Conservation (phyloP, 92 coral and sea anemone species). For the Umimayanthus kanabou region DNA sequence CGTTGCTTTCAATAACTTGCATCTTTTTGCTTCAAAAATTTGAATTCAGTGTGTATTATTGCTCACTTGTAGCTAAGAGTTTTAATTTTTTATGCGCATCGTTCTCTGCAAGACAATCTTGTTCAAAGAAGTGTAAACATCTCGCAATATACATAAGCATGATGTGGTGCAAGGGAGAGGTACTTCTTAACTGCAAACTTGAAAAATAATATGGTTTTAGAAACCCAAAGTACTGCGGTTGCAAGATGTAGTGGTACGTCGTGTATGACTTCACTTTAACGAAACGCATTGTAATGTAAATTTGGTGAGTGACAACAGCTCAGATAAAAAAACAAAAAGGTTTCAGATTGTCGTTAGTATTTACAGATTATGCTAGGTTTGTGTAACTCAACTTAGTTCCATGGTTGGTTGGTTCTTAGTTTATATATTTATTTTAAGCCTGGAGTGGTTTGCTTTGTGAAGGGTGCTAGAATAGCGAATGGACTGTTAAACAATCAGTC, state of each 20-base stretch:
- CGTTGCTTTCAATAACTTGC: neutral
- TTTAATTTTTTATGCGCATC: neutral
- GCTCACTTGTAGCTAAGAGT: neutral
- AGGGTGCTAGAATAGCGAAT: neutral
- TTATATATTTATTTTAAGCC: neutral
- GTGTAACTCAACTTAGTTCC: neutral
- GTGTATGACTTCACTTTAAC: conserved; percentile 22
- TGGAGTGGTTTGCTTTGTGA: neutral
- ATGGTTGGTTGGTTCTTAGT: neutral
- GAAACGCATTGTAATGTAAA: conserved; percentile 38
- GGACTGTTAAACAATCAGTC: neutral
- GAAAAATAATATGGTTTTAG: neutral
- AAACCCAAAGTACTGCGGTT: neutral
- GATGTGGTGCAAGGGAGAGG: neutral
- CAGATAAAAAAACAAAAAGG: neutral
- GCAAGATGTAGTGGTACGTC: conserved; percentile 12
- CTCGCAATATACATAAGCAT: too few species aligned
- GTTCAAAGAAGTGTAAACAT: neutral
- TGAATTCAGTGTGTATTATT: neutral
- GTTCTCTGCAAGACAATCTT: neutral
- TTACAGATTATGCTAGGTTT: neutral
- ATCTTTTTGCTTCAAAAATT: neutral
- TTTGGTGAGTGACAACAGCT: neutral
- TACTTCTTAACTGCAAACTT: neutral
- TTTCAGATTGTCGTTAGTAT: neutral